These are phyloP conservation scores for Aethina tumida DNA, from an alignment of 1,140 invertebrate species.

Conservation along the genomic window DNA sequence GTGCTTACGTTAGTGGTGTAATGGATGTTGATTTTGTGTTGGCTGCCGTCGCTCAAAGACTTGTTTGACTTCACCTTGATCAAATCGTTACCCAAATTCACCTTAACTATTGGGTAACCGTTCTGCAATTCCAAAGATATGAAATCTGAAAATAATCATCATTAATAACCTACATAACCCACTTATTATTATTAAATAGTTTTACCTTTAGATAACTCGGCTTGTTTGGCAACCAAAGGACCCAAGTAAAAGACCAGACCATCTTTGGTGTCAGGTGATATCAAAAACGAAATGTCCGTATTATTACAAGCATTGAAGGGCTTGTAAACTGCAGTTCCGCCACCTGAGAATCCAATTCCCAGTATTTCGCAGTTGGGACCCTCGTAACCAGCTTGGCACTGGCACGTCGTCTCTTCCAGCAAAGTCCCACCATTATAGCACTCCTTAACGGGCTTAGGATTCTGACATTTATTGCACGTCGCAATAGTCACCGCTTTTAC, in stretches of 20 bases:
- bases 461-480: conserved; percentile 42
- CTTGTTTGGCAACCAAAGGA: conserved; percentile 50
- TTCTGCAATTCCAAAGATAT: conserved; percentile 80
- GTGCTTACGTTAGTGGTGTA: conserved; percentile 14
- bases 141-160: conserved; percentile 59
- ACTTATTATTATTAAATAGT: not conserved
- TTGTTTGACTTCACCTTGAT: conserved; percentile 32
- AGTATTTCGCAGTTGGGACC: conserved; percentile 86
- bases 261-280: conserved; percentile 59
- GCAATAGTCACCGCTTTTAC: conserved; percentile 70
- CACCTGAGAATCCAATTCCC: conserved; percentile 74
- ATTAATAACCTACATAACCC: too few relatives aligned
- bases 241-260: conserved; percentile 89
- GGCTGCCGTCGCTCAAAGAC: conserved; percentile 65
- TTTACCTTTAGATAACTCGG: conserved; percentile 20
- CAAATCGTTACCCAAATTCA: conserved; percentile 86
- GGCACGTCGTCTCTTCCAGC: conserved; percentile 39
- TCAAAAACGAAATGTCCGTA: conserved; percentile 65
- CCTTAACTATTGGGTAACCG: conserved; percentile 71
- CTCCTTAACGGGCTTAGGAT: conserved; percentile 35
- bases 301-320: conserved; percentile 68
- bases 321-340: conserved; percentile 83
- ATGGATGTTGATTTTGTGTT: conserved; percentile 57
- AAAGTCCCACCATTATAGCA: conserved; percentile 61
- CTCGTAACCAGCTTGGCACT: conserved; percentile 40